Evolutionary conservation across 2,888 invertebrate genomes (phyloP).

Genomic region (Metalampra italica): DNA sequence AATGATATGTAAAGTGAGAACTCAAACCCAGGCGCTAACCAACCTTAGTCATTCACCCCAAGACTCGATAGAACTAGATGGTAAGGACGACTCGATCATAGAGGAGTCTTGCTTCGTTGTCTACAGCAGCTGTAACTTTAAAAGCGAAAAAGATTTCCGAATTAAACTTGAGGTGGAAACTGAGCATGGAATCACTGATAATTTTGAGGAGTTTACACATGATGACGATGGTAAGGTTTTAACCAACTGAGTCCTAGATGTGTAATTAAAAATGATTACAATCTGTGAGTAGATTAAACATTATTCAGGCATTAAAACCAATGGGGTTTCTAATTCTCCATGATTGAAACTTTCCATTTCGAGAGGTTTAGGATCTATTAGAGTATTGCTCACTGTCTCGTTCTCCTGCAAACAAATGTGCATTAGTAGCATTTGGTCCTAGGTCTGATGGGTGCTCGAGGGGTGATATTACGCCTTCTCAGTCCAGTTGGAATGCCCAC

Average conservation of each 20-base stretch:
- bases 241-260: not conserved
- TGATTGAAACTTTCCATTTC: too few species aligned
- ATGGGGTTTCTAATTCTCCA: too few species aligned
- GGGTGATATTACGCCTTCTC: too few species aligned
- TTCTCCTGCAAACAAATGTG: too few species aligned
- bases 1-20: conserved; percentile 21
- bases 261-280: not conserved
- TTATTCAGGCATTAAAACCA: too few species aligned
- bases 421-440: too few species aligned
- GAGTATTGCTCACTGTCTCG: too few species aligned
- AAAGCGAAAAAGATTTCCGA: conserved; percentile 16
- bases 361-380: too few species aligned
- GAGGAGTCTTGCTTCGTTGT: conserved; percentile 23
- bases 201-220: conserved; percentile 26
- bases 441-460: too few species aligned
- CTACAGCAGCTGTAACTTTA: conserved; percentile 10
- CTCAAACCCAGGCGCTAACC: conserved; percentile 25
- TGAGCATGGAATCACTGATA: conserved; percentile 30
- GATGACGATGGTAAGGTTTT: not conserved
- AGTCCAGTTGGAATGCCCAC: too few species aligned
- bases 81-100: conserved; percentile 7
- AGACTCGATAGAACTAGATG: conserved; percentile 25
- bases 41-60: conserved; percentile 23
- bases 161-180: conserved; percentile 48
- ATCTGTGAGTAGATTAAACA: too few species aligned